These are phyloP conservation scores for Heliconius sara DNA, from an alignment of 2,888 invertebrate species.

Conservation along the genomic window DNA sequence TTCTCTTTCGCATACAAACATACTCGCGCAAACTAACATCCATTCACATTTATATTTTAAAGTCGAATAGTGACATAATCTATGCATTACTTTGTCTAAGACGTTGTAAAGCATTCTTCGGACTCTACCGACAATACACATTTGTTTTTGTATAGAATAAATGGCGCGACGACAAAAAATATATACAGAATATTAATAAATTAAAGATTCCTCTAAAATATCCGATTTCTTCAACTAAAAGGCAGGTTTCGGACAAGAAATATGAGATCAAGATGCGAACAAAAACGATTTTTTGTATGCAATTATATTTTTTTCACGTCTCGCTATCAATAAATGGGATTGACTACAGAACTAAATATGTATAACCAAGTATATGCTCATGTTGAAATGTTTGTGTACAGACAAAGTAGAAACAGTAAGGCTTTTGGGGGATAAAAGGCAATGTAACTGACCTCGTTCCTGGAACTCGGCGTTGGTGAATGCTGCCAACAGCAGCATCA, in stretches of 20 bases:
- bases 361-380: neutral
- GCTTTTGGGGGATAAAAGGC: constrained; percentile 19
- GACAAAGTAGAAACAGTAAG: constrained; percentile 10
- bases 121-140: neutral
- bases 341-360: neutral
- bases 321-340: constrained; percentile 24
- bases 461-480: constrained; percentile 66
- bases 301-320: constrained; percentile 37
- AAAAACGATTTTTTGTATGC: constrained; percentile 42
- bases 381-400: neutral
- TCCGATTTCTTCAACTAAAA: constrained; percentile 6
- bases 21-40: neutral
- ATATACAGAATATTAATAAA: neutral
- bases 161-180: neutral
- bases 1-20: neutral
- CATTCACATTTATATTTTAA: neutral
- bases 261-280: constrained; percentile 20
- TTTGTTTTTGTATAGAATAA: neutral
- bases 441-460: constrained; percentile 69
- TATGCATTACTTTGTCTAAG: neutral
- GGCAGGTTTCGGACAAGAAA: neutral
- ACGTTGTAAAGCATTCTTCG: neutral
- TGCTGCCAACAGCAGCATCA: constrained; percentile 56
- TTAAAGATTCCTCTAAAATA: constrained; percentile 7
- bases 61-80: neutral